These are phyloP conservation scores for Sapajus apella DNA, from an alignment of 2,113 vertebrate species.

Conservation along the genomic window DNA sequence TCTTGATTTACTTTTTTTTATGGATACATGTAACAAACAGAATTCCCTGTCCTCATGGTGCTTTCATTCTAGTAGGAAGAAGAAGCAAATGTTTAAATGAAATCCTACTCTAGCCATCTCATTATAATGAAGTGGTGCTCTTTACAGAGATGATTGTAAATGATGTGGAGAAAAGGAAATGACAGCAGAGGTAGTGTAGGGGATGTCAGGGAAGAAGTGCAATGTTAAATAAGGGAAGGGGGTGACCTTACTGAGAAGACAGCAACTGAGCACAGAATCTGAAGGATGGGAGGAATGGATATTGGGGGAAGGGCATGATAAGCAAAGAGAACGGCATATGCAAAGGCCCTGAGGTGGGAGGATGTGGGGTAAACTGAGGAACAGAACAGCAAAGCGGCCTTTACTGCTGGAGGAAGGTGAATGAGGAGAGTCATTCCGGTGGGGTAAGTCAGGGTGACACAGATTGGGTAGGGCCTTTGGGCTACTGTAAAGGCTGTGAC, in stretches of 20 bases:
- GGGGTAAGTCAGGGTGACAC: too few relatives aligned
- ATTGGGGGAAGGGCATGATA: background rate
- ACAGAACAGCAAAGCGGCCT: background rate
- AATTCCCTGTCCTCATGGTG: background rate
- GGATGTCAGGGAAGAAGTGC: background rate
- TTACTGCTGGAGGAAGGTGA: background rate
- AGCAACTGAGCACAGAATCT: background rate
- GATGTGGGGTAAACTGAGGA: background rate
- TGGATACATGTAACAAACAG: background rate
- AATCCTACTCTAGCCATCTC: background rate
- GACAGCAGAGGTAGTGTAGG: too few relatives aligned
- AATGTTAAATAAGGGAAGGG: background rate
- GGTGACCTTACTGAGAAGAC: background rate
- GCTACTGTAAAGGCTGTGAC: background rate
- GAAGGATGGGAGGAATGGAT: background rate
- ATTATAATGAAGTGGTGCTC: too few relatives aligned
- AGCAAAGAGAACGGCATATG: background rate
- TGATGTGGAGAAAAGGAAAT: background rate
- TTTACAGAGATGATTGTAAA: background rate
- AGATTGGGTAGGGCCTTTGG: background rate
- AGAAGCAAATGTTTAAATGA: background rate
- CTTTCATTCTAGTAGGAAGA: background rate
- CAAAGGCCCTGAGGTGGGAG: background rate
- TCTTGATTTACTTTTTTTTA: slow-evolving; percentile 6
- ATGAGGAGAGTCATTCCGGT: fast-evolving